phyloP scores from a whole-genome alignment of 2,888 invertebrate genomes.

The Spisula subtruncata region DNA sequence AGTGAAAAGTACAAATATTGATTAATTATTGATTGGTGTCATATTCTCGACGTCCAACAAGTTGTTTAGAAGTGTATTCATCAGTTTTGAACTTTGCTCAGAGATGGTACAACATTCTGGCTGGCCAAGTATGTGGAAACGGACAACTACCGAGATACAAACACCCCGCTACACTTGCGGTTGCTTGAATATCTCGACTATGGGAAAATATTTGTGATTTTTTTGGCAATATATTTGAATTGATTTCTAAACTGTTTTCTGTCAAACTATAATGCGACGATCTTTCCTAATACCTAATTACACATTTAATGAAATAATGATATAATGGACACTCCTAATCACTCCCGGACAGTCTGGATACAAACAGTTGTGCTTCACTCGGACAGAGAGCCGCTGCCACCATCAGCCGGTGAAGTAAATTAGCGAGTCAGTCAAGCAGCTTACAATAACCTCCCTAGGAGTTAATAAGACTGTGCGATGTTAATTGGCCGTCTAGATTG shows the following conservation, averaged over 20 bases:
- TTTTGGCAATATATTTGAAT: not conserved
- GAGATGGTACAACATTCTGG: no score
- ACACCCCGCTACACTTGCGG: no score
- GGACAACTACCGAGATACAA: no score
- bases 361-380: constrained; percentile 33
- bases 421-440: constrained; percentile 41
- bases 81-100: no score
- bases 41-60: no score
- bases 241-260: not conserved
- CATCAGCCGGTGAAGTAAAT: constrained; percentile 15
- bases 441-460: constrained; percentile 39
- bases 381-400: constrained; percentile 30
- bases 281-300: constrained; percentile 11
- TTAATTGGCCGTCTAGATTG: constrained; percentile 46
- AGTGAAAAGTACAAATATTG: no score
- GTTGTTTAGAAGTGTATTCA: no score
- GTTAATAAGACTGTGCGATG: constrained; percentile 31
- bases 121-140: no score
- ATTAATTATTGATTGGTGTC: no score
- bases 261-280: not conserved
- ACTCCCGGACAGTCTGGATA: constrained; percentile 7
- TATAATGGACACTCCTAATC: constrained; percentile 28
- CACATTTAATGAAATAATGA: constrained; percentile 34
- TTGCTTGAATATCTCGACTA: no score
- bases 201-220: no score